These are phyloP conservation scores for Anoura caudifer DNA, from an alignment of 2,113 vertebrate species.

Conservation along the genomic window DNA sequence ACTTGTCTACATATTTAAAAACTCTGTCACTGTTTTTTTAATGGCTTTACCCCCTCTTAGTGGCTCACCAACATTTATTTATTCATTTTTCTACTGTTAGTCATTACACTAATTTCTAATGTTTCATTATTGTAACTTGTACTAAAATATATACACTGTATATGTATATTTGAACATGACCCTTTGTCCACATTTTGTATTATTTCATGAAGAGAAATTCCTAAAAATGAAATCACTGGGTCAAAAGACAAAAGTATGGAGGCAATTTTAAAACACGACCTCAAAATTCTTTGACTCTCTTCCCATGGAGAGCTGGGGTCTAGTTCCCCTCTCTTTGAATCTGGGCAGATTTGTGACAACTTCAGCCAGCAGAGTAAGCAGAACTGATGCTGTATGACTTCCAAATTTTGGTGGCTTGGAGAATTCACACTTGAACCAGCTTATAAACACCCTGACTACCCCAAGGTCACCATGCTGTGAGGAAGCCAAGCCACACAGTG, in stretches of 20 bases:
- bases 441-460: background rate
- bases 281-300: background rate
- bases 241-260: background rate
- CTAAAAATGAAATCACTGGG: background rate
- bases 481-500: background rate
- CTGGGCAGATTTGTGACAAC: background rate
- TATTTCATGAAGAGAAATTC: background rate
- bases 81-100: background rate
- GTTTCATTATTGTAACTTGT: background rate
- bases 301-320: background rate
- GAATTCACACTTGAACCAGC: background rate
- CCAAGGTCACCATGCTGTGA: background rate
- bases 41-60: background rate
- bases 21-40: background rate
- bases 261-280: background rate
- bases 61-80: background rate
- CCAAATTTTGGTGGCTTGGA: background rate
- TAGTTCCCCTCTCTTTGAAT: background rate
- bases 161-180: background rate
- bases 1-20: background rate
- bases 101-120: background rate
- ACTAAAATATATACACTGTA: background rate
- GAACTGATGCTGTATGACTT: background rate
- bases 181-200: background rate
- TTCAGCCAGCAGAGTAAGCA: background rate